Conservation (phyloP, 2,888 invertebrate species). For the Drosophila paranaensis region DNA sequence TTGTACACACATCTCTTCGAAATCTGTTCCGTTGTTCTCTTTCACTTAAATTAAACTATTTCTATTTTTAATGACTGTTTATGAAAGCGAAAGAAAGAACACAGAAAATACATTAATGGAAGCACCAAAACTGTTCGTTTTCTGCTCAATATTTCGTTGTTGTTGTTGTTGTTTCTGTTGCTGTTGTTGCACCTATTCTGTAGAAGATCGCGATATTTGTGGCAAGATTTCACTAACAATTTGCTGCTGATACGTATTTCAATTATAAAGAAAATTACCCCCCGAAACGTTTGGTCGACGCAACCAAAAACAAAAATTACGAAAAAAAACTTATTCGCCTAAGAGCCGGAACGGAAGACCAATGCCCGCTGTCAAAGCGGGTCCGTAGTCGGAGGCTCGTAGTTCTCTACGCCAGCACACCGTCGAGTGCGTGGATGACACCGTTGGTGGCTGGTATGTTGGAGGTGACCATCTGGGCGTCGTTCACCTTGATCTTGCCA, state of each 20-base stretch:
- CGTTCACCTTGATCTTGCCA: constrained; percentile 94
- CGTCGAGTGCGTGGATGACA: constrained; percentile 93
- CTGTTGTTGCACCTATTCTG: constrained; percentile 57
- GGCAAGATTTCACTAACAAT: constrained; percentile 78
- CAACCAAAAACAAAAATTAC: constrained; percentile 35
- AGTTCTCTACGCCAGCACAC: constrained; percentile 86
- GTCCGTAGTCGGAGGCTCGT: constrained; percentile 5
- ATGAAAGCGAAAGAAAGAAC: constrained; percentile 71
- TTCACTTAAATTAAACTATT: constrained; percentile 76
- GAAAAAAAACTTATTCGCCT: constrained; percentile 27
- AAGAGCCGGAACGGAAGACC: constrained; percentile 43
- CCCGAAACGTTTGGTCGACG: constrained; percentile 46
- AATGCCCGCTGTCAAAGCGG: constrained; percentile 28
- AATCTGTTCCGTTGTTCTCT: constrained; percentile 31
- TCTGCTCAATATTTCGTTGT: constrained; percentile 38
- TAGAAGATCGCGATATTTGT: constrained; percentile 57
- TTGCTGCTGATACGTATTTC: constrained; percentile 23
- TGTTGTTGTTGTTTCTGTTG: constrained; percentile 13
- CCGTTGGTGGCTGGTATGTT: constrained; percentile 95
- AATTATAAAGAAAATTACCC: constrained; percentile 49
- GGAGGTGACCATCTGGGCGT: constrained; percentile 91
- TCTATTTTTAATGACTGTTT: constrained; percentile 78
- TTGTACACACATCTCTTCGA: constrained; percentile 32
- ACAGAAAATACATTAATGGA: constrained; percentile 60
- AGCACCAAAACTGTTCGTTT: constrained; percentile 72